A percentile compares a stretch with the other conserved stretches of the same genome.
These are phyloP conservation scores for Meiosimyza decipiens DNA, from an alignment of 2,888 invertebrate genomes.

Conservation along the genomic window DNA sequence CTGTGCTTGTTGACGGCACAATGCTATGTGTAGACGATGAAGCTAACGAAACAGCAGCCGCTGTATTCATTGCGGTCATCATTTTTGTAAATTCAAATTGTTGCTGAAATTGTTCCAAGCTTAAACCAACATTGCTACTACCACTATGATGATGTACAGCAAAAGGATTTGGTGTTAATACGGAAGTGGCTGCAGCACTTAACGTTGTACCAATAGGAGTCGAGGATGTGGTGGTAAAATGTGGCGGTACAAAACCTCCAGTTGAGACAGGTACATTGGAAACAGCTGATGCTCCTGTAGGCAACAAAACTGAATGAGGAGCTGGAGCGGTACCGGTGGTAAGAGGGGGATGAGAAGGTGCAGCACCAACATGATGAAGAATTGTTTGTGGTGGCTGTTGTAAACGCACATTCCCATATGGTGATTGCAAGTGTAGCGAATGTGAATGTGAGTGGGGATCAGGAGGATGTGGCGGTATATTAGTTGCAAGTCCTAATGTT, in stretches of 20 bases:
- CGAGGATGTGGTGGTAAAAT: slow-evolving; percentile 47
- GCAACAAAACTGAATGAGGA: slow-evolving; percentile 34
- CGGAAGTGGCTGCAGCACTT: slow-evolving; percentile 48
- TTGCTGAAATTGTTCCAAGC: slow-evolving; percentile 49
- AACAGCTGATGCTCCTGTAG: slow-evolving; percentile 39
- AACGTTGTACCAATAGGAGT: slow-evolving; percentile 43
- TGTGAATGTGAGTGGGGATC: not conserved
- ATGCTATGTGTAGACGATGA: slow-evolving; percentile 24
- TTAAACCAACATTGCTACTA: slow-evolving; percentile 49
- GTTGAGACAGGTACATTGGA: slow-evolving; percentile 59
- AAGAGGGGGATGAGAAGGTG: slow-evolving; percentile 43
- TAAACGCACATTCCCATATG: slow-evolving; percentile 52
- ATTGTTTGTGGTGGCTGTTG: slow-evolving; percentile 50
- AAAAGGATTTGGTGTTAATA: slow-evolving; percentile 59
- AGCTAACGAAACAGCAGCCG: not conserved
- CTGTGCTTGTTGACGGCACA: slow-evolving; percentile 7
- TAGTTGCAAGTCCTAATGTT: slow-evolving; percentile 37
- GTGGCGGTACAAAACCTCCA: slow-evolving; percentile 56
- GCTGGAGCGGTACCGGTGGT: slow-evolving; percentile 44
- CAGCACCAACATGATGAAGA: slow-evolving; percentile 44
- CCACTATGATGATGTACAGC: slow-evolving; percentile 45
- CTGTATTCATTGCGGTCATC: slow-evolving; percentile 54
- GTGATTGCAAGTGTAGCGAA: slow-evolving; percentile 29
- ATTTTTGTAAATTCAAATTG: slow-evolving; percentile 58
- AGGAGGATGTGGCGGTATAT: slow-evolving; percentile 33